These are phyloP conservation scores for Cataglyphis cursor DNA, from an alignment of 2,888 invertebrate genomes.

Conservation along the genomic window DNA sequence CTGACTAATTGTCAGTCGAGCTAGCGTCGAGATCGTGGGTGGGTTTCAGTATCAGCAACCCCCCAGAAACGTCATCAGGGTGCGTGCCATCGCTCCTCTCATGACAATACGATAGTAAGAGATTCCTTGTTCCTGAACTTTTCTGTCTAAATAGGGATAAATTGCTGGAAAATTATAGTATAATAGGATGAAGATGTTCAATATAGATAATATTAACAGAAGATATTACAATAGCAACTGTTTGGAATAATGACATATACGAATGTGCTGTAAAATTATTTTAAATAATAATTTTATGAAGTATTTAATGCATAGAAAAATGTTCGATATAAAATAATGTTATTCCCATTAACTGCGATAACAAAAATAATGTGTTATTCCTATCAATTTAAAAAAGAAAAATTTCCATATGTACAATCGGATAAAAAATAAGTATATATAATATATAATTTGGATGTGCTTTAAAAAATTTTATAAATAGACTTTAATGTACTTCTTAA, in stretches of 20 bases:
- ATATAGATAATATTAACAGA: neutral
- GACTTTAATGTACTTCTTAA: neutral
- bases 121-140: neutral
- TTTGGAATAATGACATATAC: neutral
- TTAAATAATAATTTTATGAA: neutral
- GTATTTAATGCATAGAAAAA: neutral
- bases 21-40: neutral
- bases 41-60: constrained; percentile 23
- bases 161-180: neutral
- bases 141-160: neutral
- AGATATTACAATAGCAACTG: neutral
- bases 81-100: neutral
- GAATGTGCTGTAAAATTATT: neutral
- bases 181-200: neutral
- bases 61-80: constrained; percentile 25
- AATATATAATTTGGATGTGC: neutral
- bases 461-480: neutral
- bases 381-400: neutral
- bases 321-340: neutral
- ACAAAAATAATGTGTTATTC: neutral
- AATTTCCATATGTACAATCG: neutral
- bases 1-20: constrained; percentile 28
- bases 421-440: neutral
- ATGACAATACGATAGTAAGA: neutral
- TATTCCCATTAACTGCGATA: neutral